Evolutionary conservation across 92 coral and sea anemone species (phyloP), one percentile per base, ranked within the genome.

Genomic region (Zoanthus sansibaricus): DNA sequence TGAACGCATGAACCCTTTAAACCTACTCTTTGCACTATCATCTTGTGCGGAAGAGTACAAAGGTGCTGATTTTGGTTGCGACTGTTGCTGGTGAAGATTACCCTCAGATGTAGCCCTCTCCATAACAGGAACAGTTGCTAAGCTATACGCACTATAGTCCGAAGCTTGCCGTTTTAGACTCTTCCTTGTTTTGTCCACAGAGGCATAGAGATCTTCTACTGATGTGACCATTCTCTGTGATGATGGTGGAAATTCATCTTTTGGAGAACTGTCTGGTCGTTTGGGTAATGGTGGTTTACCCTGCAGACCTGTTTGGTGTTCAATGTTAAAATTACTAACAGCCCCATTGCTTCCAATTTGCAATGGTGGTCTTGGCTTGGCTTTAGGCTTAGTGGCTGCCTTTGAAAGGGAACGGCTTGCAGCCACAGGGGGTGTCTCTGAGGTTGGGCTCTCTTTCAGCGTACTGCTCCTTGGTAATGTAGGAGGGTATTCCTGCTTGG

Each of bases 111-210:
- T 10, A 31, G 61, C 25, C 21, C 85, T 80, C 66, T 46, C 61
- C 25, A 80, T 64, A 80, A 64, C 75, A n/a, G 87, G 79, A 62
- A 72, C 87, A 17, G 87, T 71, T 25, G 52, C 87, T 16, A 83
- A 31, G 30, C 87, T 83, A n/a, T 83, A 83, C 12, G 49, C 68
- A 52, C 56, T 55, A 17, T 42, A 54, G 14, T 71, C 87, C 3
- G 87, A 71, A 17, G 64, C 79, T 14, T 71, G 79, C 32, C 79
- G 72, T 71, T 71, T 73, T 9, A 71, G 45, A 15, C 78, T 20
- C 56, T 83, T 83, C 12, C 32, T 73, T 18, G 68, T 71, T 11
- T 71, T 73, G 74, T 71, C 87, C 18, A 73, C 87, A 83, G 87
- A 83, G 33, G 87, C 87, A 71, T 83, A 71, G 52, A 83, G 52